Evolutionary conservation across 2,888 invertebrate genomes (phyloP).

Genomic region (Asteroscopus sphinx): DNA sequence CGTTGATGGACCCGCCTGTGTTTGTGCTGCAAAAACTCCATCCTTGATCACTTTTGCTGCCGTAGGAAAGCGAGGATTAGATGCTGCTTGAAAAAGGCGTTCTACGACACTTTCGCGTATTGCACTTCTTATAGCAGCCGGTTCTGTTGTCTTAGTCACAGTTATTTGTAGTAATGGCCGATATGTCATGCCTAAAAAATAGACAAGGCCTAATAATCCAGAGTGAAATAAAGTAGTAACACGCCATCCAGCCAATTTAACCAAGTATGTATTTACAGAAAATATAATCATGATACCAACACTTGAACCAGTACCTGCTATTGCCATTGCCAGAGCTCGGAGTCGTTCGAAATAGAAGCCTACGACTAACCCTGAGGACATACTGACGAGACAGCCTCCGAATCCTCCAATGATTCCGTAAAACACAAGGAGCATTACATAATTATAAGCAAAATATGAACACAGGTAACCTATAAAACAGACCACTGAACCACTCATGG

Average conservation of each 20-base stretch:
- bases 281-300: conserved; percentile 79
- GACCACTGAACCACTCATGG: conserved; percentile 79
- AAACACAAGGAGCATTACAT: conserved; percentile 69
- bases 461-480: conserved; percentile 72
- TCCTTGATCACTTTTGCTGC: conserved; percentile 78
- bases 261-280: conserved; percentile 74
- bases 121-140: conserved; percentile 62
- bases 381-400: conserved; percentile 78
- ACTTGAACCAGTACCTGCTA: conserved; percentile 79
- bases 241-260: conserved; percentile 78
- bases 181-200: conserved; percentile 78
- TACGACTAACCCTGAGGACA: conserved; percentile 77
- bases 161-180: conserved; percentile 78
- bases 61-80: conserved; percentile 78
- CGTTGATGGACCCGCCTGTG: conserved; percentile 73
- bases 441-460: conserved; percentile 74
- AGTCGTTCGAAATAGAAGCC: conserved; percentile 85
- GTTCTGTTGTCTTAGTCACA: conserved; percentile 70
- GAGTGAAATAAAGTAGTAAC: conserved; percentile 76
- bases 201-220: conserved; percentile 75
- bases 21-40: conserved; percentile 39
- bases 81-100: conserved; percentile 64
- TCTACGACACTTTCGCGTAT: conserved; percentile 59
- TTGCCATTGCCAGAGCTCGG: conserved; percentile 76
- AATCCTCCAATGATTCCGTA: conserved; percentile 78